Evolutionary conservation across 2,888 invertebrate genomes (phyloP).

Genomic region (Drosophila mimica): DNA sequence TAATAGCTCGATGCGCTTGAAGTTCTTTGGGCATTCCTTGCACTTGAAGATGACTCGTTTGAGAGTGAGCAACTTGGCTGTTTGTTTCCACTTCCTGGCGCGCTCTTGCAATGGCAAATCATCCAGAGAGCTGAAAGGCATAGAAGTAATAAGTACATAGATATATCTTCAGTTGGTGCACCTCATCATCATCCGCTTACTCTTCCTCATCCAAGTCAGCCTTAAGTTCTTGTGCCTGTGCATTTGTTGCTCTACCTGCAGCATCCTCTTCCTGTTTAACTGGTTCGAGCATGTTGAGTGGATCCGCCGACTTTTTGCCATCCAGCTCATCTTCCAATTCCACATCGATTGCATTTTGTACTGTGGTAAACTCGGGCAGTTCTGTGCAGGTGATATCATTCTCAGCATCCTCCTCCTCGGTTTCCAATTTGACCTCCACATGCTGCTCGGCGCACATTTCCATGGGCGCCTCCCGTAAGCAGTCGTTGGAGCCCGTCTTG

Average conservation of each 20-base stretch:
- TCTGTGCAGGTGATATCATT: constrained; percentile 62
- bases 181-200: constrained; percentile 23
- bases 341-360: constrained; percentile 36
- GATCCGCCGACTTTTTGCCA: constrained; percentile 56
- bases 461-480: constrained; percentile 76
- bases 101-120: constrained; percentile 57
- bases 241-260: neutral
- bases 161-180: too few species aligned
- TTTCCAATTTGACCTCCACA: constrained; percentile 71
- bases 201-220: constrained; percentile 59
- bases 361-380: constrained; percentile 46
- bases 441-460: constrained; percentile 75
- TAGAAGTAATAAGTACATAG: neutral
- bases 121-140: constrained; percentile 57
- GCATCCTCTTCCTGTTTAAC: constrained; percentile 54
- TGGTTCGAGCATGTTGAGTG: constrained; percentile 59
- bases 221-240: constrained; percentile 15
- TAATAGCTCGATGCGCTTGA: constrained; percentile 76
- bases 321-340: constrained; percentile 22
- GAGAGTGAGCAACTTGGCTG: constrained; percentile 15
- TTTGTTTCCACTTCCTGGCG: constrained; percentile 52
- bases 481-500: constrained; percentile 53
- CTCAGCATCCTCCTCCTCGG: constrained; percentile 60
- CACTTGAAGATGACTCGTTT: constrained; percentile 68
- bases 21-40: constrained; percentile 76